These are phyloP conservation scores for Cerastis leucographa DNA, from an alignment of 2,888 invertebrate species.

Conservation along the genomic window DNA sequence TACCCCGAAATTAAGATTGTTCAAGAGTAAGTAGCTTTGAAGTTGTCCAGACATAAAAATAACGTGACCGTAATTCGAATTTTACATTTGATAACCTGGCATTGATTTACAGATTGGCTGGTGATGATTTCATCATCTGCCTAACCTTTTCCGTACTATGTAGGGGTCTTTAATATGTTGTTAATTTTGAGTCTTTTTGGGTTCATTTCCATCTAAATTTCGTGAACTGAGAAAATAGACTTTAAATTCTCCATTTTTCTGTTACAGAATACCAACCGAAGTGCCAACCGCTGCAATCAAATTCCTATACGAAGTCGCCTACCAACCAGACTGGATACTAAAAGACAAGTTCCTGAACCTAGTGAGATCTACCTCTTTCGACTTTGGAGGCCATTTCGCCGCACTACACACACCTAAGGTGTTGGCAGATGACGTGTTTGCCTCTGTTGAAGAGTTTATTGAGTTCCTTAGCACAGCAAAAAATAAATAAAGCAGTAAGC, in stretches of 20 bases:
- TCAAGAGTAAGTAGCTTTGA: constrained; percentile 75
- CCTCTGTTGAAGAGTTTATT: constrained; percentile 75
- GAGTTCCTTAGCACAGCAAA: constrained; percentile 69
- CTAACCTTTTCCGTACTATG: too few relatives aligned
- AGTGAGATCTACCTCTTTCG: constrained; percentile 91
- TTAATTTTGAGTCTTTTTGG: not conserved
- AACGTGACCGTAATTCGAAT: not conserved
- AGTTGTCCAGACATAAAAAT: not conserved
- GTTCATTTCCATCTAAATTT: not conserved
- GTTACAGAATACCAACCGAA: constrained; percentile 91
- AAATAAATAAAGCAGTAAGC: constrained; percentile 23
- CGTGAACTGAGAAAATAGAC: not conserved
- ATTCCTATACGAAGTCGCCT: constrained; percentile 93
- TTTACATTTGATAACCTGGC: not conserved
- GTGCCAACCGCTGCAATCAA: constrained; percentile 94
- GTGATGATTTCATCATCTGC: too few relatives aligned
- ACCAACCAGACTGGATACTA: constrained; percentile 91
- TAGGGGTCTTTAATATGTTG: not conserved
- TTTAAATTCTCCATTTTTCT: not conserved
- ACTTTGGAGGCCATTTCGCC: constrained; percentile 96
- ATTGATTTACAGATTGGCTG: not conserved
- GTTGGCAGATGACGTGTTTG: constrained; percentile 91
- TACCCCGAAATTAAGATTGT: constrained; percentile 71
- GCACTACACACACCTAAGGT: constrained; percentile 94
- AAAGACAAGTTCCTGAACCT: constrained; percentile 92